Evolutionary conservation across 2,113 vertebrate species (phyloP), one percentile per base, ranked within the genome.

Genomic region (Xiphorhynchus elegans): DNA sequence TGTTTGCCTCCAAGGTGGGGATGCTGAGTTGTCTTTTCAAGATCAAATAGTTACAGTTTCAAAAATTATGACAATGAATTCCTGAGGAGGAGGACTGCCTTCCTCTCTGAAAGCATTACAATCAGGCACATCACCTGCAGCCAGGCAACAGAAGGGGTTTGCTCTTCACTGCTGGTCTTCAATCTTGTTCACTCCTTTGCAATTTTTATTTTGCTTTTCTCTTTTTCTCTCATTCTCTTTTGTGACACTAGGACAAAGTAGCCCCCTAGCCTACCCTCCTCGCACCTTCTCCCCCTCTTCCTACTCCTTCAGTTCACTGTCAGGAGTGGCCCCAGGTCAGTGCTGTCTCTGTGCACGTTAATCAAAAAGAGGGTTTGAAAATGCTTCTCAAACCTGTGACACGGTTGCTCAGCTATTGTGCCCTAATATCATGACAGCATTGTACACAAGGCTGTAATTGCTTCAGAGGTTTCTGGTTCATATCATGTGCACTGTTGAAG

Each of bases 401-500:
- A 0, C 12, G 17, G 29, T 55, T 89, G 37, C 86, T 90, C 67
- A 39, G 42, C 42, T 67, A 2, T 63, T 80, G 29, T 62, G 47
- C 23, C 29, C 55, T 63, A 2, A 90, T 90, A 70, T 62, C 92
- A 62, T 60, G 20, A 15, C 47, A 23, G 58, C 1, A 5, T 70
- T 40, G 50, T 55, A 44, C 6, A 11, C 42, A 67, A 63, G n/a
- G 47, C 62, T 52, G 21, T 91, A 68, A 87, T 69, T 90, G 20
- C 66, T 86, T 80, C 68, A 49, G 50, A 73, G 44, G 35, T 25
- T 87, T 84, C 88, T 93, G 68, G 44, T 90, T 95, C 16, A 0
- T 49, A 18, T 80, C 46, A 19, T 17, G 31, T 0, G 4, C 6
- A 6, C 75, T 42, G 28, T 58, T 0, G 0, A 75, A 66, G 44